Base-by-base conservation (phyloP, 2,888 invertebrate genomes). In the Agrotis puta region DNA sequence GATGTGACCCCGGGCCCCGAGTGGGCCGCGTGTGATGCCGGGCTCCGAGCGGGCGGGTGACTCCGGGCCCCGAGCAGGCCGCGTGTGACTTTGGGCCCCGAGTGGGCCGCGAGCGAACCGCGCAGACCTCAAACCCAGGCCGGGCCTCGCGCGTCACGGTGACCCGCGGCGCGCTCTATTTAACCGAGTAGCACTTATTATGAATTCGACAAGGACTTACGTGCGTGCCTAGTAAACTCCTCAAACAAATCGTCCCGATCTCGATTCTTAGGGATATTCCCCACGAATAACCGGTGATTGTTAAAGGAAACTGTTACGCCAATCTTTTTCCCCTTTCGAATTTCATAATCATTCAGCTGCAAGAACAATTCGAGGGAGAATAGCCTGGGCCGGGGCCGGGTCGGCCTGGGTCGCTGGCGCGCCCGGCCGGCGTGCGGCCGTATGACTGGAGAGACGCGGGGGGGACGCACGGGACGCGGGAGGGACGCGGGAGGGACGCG, bases 181-280 rank as follows among this genome's bases (percentile, higher is more conserved):
- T 83, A 82, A 82, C 86, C 90, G 91, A 90, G 90, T 94, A 94
- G 92, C 95, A 94, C 93, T 92, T 95, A 95, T 96, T 96, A 96
- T 95, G 96, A 96, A 96, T 95, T 96, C 96, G 96, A 96, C 95
- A 95, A 97, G 97, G 97, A 98, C 98, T 98, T 98, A 99, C 99
- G 99, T 98, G 99, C 99, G 98, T 99, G 98, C 98, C 99, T 99
- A 97, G 98, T 97, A 98, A 99, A 99, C 97, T 99, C 99, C 98
- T 99, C 99, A 97, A 98, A 98, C 97, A 99, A 98, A 98, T 99
- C 99, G 97, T 99, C 99, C 97, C 98, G 98, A 98, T 99, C 98
- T 98, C 99, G 99, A 98, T 98, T 99, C 98, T 99, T 99, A 97
- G 99, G 99, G 98, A 99, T 99, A 98, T 99, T 99, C 97, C 99